Base-by-base conservation (phyloP, 2,888 invertebrate genomes). In the Venustoraphidia nigricollis region DNA sequence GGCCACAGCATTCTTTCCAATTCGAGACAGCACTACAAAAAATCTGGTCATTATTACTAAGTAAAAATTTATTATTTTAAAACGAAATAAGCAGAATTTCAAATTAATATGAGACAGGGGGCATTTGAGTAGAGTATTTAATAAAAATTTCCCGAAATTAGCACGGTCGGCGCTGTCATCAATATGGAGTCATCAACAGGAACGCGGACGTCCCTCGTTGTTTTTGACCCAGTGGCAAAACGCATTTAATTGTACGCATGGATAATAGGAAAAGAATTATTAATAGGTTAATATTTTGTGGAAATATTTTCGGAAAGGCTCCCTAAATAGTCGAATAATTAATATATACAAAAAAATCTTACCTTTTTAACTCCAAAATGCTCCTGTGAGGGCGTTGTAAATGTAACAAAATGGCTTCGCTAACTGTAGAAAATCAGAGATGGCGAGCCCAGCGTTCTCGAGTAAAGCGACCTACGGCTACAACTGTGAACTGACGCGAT, bases 101-200 rank as follows among this genome's bases (percentile, higher is more conserved):
- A 27, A 27, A 27, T 27, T 27, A 27, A 27, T 27, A 27, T 27
- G 27, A 37, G 45, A 45, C 47, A 77, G 77, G 76, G 76, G 76
- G 77, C 77, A 76, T 76, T 74, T 66, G n/a, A 46, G 68, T 68
- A 27, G 27, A 27, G 27, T 27, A 27, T 27, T 27, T 71, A 69
- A 71, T 72, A 71, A 73, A 76, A 76, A 76, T 74, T 76, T 73
- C 75, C 66, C 66, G 69, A 72, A 76, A 75, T 76, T 73, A 76
- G 75, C 77, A 76, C 76, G 67, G 75, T 71, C 72, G 76, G 77
- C 77, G 77, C 77, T 77, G 77, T 71, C 74, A 74, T 75, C 76
- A 76, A 73, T 68, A 72, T 72, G 72, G 70, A 67, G 67, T 62
- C 61, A 62, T 49, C 48, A 53, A 55, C 52, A 50, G 56, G 59